Conservation (phyloP, 2,888 invertebrate genomes). For the Melipona beecheii region DNA sequence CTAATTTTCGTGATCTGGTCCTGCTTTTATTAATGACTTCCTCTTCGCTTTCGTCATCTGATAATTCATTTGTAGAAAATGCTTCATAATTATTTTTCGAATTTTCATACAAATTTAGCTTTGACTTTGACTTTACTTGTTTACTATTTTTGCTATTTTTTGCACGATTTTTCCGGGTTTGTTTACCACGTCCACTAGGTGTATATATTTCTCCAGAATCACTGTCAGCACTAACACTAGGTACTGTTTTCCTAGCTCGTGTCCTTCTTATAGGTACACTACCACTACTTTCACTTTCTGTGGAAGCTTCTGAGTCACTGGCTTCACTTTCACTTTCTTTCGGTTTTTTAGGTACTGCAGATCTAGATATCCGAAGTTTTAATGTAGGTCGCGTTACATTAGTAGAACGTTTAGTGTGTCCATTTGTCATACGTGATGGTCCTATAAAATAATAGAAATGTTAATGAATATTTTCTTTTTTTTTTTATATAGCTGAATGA, state of each 20-base stretch:
- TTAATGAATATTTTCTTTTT: not conserved
- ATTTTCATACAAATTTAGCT: constrained; percentile 71
- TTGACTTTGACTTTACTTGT: constrained; percentile 70
- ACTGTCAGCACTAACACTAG: constrained; percentile 79
- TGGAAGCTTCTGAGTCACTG: constrained; percentile 77
- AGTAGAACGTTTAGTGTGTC: constrained; percentile 73
- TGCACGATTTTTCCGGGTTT: constrained; percentile 77
- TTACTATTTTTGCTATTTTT: constrained; percentile 76
- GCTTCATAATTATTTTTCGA: constrained; percentile 67
- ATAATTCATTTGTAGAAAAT: constrained; percentile 59
- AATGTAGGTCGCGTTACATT: constrained; percentile 72
- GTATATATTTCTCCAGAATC: constrained; percentile 87
- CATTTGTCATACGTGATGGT: constrained; percentile 81
- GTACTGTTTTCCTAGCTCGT: constrained; percentile 75
- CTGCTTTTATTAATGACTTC: constrained; percentile 72
- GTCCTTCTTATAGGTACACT: constrained; percentile 74
- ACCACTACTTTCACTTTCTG: constrained; percentile 78
- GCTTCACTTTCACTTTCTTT: constrained; percentile 74
- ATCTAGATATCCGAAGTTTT: constrained; percentile 72
- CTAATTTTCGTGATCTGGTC: constrained; percentile 70
- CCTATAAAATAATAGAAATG: constrained; percentile 67
- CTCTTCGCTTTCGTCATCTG: constrained; percentile 75
- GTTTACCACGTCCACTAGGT: constrained; percentile 83
- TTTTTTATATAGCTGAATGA: not conserved
- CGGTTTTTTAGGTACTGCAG: constrained; percentile 64